phyloP scores from a whole-genome alignment of 2,888 invertebrate genomes.

The Orthosia incerta region DNA sequence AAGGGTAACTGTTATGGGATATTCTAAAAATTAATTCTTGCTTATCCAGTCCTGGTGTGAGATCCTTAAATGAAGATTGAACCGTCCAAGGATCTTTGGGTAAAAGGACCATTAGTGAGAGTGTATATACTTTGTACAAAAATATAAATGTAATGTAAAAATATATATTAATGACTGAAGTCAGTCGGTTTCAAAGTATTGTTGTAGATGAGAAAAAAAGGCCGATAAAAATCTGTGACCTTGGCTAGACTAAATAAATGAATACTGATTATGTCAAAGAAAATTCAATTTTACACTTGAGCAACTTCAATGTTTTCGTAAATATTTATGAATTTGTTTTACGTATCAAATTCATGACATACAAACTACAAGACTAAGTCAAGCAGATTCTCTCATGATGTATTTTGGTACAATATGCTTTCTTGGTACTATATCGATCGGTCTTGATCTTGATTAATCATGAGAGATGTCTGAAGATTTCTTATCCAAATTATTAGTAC shows the following conservation, averaged over 20 bases:
- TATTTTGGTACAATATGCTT: not conserved
- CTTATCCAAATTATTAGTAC: not conserved
- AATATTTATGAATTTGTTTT: slow-evolving; percentile 19
- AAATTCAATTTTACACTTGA: slow-evolving; percentile 30
- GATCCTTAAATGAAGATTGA: slow-evolving; percentile 74
- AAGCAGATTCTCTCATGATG: not conserved
- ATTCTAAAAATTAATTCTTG: slow-evolving; percentile 66
- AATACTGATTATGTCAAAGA: slow-evolving; percentile 1
- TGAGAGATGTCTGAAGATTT: slow-evolving; percentile 8
- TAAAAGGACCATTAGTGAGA: slow-evolving; percentile 81
- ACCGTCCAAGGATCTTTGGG: slow-evolving; percentile 83
- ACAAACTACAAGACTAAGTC: not conserved
- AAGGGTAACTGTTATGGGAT: slow-evolving; percentile 58
- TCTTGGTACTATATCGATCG: slow-evolving; percentile 19
- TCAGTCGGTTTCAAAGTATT: slow-evolving; percentile 42
- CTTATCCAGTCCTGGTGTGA: slow-evolving; percentile 65
- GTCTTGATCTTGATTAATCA: slow-evolving; percentile 13
- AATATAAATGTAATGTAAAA: slow-evolving; percentile 54
- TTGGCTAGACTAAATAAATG: not conserved
- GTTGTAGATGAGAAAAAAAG: not conserved
- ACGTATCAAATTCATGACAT: slow-evolving; percentile 1
- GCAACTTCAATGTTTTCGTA: slow-evolving; percentile 13
- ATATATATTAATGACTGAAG: slow-evolving; percentile 44
- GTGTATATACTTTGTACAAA: slow-evolving; percentile 76
- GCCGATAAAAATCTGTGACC: not conserved